Evolutionary conservation across 2,113 vertebrate species (phyloP).

Genomic region (Ophthalmolycus amberensis): DNA sequence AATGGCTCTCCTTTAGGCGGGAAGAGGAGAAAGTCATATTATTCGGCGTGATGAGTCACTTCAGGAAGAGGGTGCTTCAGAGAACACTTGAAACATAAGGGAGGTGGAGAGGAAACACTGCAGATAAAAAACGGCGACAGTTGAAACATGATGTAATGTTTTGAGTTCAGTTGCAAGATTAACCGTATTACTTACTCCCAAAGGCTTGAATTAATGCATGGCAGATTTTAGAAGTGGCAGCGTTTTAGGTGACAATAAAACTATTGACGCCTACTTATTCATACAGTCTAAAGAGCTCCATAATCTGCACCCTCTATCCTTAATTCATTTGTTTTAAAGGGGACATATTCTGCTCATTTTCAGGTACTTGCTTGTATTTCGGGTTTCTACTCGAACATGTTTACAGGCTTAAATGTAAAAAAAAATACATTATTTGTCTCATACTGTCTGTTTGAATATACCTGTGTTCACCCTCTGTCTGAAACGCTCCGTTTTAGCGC

Average conservation of each 20-base stretch:
- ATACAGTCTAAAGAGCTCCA: not conserved
- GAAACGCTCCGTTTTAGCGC: no score
- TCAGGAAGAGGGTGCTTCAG: not conserved
- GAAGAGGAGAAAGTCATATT: slow-evolving; percentile 17
- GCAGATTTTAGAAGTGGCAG: not conserved
- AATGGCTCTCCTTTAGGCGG: slow-evolving; percentile 35
- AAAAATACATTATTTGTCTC: no score
- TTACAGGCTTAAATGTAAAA: no score
- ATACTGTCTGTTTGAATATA: no score
- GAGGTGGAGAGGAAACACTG: not conserved
- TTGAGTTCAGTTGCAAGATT: not conserved
- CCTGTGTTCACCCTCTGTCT: no score
- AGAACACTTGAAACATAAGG: slow-evolving; percentile 27
- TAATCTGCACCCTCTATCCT: not conserved
- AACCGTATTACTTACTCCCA: not conserved
- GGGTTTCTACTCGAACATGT: no score
- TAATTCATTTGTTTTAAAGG: not conserved
- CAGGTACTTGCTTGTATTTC: not conserved
- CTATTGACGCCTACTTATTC: not conserved
- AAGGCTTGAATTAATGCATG: not conserved
- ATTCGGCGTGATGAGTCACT: not conserved
- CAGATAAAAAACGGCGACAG: not conserved
- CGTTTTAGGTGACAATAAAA: not conserved
- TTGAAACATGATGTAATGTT: not conserved
- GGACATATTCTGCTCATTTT: not conserved